Evolutionary conservation across 2,113 vertebrate genomes (phyloP), one percentile per base, ranked within the genome.

Genomic region (Hyla sarda): DNA sequence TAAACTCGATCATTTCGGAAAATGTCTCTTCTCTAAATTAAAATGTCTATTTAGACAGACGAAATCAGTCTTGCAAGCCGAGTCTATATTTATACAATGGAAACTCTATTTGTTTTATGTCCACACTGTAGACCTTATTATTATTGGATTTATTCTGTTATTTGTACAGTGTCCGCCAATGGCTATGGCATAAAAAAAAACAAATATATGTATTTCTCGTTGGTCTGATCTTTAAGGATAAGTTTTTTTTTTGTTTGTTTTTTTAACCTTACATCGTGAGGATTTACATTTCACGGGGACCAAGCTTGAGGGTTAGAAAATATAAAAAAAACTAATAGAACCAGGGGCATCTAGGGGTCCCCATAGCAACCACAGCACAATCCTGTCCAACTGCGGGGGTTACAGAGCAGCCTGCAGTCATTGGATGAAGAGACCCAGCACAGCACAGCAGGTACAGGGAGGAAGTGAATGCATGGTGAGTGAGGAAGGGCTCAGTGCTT

Each of bases 21-120:
- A 82, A 82, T 82, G 45, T 30, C 62, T 82, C 45, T 69, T 50
- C 30, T 52, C 45, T 71, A 65, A 69, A 82, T 82, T 69, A 82
- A 82, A 71, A 69, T 21, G 80, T 47, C 60, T 69, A 23, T 67
- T 62, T 50, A 82, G 80, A 69, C 47, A 50, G 80, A 41, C 25
- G 30, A 50, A 62, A 82, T 32, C n/a, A 50, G 62, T 50, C 14
- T 30, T n/a, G 17, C 62, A 3, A 32, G 80, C 76, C 7, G 52
- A 54, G 30, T n/a, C 76, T n/a, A n/a, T 76, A 78, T 60, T 69
- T 50, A 71, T 21, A 82, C 80, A 52, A 25, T 25, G 60, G 16
- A 65, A 50, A 34, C 17, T 17, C 45, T 32, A 34, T 82, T 60
- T 58, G 37, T 52, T 82, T 67, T 69, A 82, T 67, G 80, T 67